Evolutionary conservation across 2,888 invertebrate genomes (phyloP), one percentile per base, ranked within the genome.

Genomic region (Thecophora atra): DNA sequence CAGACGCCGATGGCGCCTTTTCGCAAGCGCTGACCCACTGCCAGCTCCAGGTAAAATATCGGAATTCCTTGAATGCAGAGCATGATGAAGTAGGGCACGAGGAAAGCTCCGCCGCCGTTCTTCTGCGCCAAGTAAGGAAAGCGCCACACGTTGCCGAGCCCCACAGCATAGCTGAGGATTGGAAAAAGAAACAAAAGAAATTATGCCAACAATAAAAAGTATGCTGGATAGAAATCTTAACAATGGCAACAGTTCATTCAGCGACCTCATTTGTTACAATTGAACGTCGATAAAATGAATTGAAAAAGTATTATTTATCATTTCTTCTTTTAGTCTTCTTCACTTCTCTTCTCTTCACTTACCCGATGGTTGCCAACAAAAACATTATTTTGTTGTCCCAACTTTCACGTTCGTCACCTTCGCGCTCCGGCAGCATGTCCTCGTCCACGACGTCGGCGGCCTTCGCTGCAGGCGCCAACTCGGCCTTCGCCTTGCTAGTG

Each of bases 51-150:
- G 85, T 97, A 97, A 87, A 98, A 97, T 82, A 98, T 95, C 0
- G 98, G 98, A 79, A 98, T 94, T 0, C 98, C 98, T 84, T 97
- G 97, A 76, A 97, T 92, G 28, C 94, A 93, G 82, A 97, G 86
- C 97, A 98, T 98, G 76, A 98, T 94, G 82, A 97, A 94, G 87
- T 98, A 98, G 0, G 98, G 98, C 78, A 98, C 97, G 75, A 98
- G 88, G 84, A 98, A 98, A n/a, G 98, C 98, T 26, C 98, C 97
- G 71, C 97, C 97, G 0, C 97, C 97, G 82, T 96, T 96, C 85
- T 97, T 97, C 84, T 97, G 97, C 0, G 97, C 96, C 77, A 97
- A 88, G 86, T 97, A 97, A 0, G 97, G 97, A 86, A 97, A 97
- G 78, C 97, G 89, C 97, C 97, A 97, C 0, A 97, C 97, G 82